Base-by-base conservation (phyloP, 2,797 vertebrate genomes). In the Argya squamiceps region DNA sequence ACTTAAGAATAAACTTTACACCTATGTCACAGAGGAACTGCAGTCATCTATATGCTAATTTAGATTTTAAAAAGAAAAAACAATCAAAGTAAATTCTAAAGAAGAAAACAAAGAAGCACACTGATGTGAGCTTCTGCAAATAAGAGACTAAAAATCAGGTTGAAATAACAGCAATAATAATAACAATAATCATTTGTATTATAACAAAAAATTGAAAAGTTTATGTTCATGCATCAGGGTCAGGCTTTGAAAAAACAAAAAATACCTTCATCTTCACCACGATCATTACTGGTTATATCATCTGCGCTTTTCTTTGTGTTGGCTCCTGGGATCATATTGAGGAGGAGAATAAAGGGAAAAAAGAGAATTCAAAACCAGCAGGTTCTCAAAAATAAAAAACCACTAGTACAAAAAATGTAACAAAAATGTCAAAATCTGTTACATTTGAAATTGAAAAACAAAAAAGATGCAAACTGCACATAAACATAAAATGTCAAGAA, bases 211-310 rank as follows among this genome's bases (percentile, higher is more conserved):
- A 93, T 63, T 71, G 41, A 95, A 64, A 97, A 94, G 88, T 93
- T 97, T 91, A 97, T 98, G 96, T 97, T 98, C 99, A 99, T 99
- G 99, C 99, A 99, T 96, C 96, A 97, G 89, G 97, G 91, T 98
- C 94, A 98, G 98, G 93, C 97, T 98, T 98, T 96, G 88, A 87
- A 87, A 97, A 98, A 98, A 96, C 71, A 98, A 98, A 98, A 99
- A 98, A 99, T 99, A 99, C 99, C 98, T 99, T 99, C 98, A 93
- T 99, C 98, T 97, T 98, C 97, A 97, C 97, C 98, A 98, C 98
- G 98, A 97, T 99, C 98, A 98, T 99, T 99, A 99, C 96, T 99
- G 98, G 97, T 98, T 98, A 99, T 98, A 98, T 98, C 99, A 98
- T 98, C 98, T 96, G 97, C 98, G 97, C 97, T 98, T 98, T 98